These are phyloP conservation scores for Intellagama lesueurii DNA, from an alignment of 2,797 vertebrate species.

Conservation along the genomic window DNA sequence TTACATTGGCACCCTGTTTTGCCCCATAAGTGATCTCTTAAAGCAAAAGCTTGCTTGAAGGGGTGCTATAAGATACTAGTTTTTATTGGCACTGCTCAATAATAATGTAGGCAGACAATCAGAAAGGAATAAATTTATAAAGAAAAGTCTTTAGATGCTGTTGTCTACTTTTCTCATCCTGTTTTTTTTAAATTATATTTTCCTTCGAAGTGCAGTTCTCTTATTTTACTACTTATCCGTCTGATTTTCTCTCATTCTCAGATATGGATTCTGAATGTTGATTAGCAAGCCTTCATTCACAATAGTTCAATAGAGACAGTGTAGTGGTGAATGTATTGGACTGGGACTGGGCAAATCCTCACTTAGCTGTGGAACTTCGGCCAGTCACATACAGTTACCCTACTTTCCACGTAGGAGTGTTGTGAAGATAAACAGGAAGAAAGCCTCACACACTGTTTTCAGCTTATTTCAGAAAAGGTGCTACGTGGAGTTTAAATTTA, in stretches of 20 bases:
- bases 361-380: no score
- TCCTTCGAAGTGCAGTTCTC: conserved; percentile 7
- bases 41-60: background rate
- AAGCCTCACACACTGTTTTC: no score
- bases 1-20: background rate
- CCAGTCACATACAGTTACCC: no score
- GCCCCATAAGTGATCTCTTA: background rate
- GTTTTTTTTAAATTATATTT: background rate
- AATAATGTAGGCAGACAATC: background rate
- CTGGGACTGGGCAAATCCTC: no score
- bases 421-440: no score
- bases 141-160: background rate
- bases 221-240: conserved; percentile 19
- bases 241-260: background rate
- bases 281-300: background rate
- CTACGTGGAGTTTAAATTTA: no score
- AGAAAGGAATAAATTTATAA: background rate
- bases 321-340: no score
- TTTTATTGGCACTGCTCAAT: background rate
- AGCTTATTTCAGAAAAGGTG: no score
- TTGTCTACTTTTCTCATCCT: background rate
- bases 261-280: background rate
- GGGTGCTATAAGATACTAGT: background rate
- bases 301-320: no score
- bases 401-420: no score